phyloP scores from a whole-genome alignment of 2,113 vertebrate genomes.

The Fregata magnificens region DNA sequence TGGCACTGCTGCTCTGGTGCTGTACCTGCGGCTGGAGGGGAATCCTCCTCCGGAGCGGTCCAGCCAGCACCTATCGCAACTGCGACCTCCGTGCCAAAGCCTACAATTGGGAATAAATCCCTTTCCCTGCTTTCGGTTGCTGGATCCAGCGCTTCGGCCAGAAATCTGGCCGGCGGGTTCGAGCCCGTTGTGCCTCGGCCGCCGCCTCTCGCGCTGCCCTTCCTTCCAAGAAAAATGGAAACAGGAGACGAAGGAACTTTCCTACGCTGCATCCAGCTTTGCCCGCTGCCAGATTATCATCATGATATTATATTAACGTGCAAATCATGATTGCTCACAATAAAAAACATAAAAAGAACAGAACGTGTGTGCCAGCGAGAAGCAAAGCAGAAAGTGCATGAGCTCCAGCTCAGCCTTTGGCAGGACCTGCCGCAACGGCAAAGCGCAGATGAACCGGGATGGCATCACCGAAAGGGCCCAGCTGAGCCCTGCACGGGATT shows the following conservation, averaged over 20 bases:
- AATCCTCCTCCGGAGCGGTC: background rate
- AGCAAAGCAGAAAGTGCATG: background rate
- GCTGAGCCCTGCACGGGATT: background rate
- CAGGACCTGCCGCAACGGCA: rapidly evolving
- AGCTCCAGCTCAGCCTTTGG: slow-evolving; percentile 8
- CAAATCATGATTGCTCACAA: background rate
- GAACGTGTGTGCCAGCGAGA: background rate
- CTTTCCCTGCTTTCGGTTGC: slow-evolving; percentile 2
- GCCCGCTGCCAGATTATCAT: slow-evolving; percentile 40
- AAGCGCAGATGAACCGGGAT: rapidly evolving
- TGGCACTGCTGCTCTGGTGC: too few relatives aligned
- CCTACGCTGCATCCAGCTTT: slow-evolving; percentile 27
- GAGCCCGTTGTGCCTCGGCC: background rate
- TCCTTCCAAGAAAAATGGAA: slow-evolving; percentile 66
- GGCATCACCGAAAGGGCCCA: rapidly evolving
- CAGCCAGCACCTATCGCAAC: background rate
- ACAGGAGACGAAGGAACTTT: slow-evolving; percentile 57
- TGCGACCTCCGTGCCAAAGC: background rate
- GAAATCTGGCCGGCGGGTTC: background rate
- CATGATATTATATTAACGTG: slow-evolving; percentile 2
- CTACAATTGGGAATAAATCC: background rate
- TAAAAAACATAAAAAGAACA: background rate
- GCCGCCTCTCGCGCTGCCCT: background rate
- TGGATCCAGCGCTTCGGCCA: background rate
- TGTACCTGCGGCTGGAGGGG: background rate